phyloP scores from a whole-genome alignment of 1,140 invertebrate species.

The Drosophila pectinifera region DNA sequence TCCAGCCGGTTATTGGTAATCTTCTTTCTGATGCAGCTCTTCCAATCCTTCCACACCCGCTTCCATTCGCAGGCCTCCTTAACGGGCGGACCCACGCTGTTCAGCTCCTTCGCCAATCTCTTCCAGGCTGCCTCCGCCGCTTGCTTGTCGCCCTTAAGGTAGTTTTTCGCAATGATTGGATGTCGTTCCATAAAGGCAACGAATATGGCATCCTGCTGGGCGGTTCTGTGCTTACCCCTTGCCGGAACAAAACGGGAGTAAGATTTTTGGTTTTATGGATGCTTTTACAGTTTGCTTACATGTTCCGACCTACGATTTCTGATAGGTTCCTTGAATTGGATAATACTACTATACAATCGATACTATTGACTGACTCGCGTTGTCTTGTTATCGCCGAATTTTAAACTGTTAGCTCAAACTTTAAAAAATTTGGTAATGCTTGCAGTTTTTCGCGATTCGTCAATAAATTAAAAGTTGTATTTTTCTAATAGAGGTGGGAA shows the following conservation, averaged over 20 bases:
- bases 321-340: too few species aligned
- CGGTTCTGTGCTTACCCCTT: conserved; percentile 72
- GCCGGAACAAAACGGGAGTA: neutral
- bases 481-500: too few species aligned
- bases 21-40: conserved; percentile 69
- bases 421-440: too few species aligned
- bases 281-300: neutral
- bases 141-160: conserved; percentile 66
- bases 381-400: too few species aligned
- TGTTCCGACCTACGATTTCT: neutral
- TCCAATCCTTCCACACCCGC: conserved; percentile 74
- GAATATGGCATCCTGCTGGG: conserved; percentile 73
- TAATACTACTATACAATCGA: too few species aligned
- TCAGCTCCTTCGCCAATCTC: conserved; percentile 61
- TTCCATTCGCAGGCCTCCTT: conserved; percentile 69
- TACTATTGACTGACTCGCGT: too few species aligned
- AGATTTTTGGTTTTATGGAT: neutral
- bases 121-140: conserved; percentile 71
- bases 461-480: too few species aligned
- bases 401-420: too few species aligned
- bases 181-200: conserved; percentile 71
- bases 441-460: too few species aligned
- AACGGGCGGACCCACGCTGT: conserved; percentile 62
- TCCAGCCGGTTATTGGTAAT: conserved; percentile 64
- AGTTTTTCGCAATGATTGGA: conserved; percentile 69